Conservation (phyloP, 2,888 invertebrate genomes). For the Tinea semifulvella region DNA sequence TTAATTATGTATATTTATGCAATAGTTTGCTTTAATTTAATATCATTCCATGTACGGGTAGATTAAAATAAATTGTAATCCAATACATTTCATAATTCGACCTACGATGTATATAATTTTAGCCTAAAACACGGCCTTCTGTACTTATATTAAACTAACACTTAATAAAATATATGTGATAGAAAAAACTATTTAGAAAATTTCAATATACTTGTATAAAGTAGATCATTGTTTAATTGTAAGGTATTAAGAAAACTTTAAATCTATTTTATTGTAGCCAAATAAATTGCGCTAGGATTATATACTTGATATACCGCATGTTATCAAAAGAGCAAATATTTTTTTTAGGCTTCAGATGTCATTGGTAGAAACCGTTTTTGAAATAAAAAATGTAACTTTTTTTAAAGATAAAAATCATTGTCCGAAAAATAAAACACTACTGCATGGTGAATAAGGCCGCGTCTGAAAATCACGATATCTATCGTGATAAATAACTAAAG, state of each 20-base stretch:
- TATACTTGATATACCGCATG: too few relatives aligned
- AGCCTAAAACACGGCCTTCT: conserved; percentile 56
- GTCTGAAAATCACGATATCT: too few relatives aligned
- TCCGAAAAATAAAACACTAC: too few relatives aligned
- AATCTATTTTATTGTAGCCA: conserved; percentile 9
- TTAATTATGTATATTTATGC: background rate
- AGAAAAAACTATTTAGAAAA: background rate
- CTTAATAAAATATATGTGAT: conserved; percentile 6
- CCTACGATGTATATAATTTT: conserved; percentile 25
- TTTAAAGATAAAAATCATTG: too few relatives aligned
- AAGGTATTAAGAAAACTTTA: background rate
- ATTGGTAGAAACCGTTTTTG: too few relatives aligned
- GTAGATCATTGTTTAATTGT: conserved; percentile 5
- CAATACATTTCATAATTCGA: background rate
- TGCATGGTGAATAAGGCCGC: too few relatives aligned
- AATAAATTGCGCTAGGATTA: background rate
- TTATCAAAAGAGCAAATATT: too few relatives aligned
- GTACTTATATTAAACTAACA: conserved; percentile 17
- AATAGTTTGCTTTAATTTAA: background rate
- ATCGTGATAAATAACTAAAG: too few relatives aligned
- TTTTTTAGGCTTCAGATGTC: too few relatives aligned
- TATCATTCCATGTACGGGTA: background rate
- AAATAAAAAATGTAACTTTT: too few relatives aligned
- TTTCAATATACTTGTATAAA: conserved; percentile 1
- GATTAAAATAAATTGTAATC: background rate